phyloP scores from a whole-genome alignment of 2,113 vertebrate genomes.

The Chaetodon auriga region DNA sequence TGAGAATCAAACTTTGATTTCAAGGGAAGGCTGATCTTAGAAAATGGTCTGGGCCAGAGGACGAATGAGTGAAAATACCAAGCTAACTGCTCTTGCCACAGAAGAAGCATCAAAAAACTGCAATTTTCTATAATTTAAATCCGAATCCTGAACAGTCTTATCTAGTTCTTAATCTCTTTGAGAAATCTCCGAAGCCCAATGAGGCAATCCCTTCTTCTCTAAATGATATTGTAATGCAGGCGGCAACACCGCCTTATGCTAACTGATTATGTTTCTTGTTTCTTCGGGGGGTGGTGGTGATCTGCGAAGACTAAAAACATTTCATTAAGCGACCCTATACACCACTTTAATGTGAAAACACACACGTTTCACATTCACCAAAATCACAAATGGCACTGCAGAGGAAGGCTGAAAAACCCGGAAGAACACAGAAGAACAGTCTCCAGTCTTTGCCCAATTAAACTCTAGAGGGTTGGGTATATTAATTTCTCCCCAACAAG shows the following conservation, averaged over 20 bases:
- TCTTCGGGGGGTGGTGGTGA: background rate
- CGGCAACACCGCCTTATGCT: background rate
- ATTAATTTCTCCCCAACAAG: constrained; percentile 23
- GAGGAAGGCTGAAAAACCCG: background rate
- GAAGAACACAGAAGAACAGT: background rate
- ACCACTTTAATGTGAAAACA: background rate
- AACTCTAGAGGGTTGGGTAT: background rate
- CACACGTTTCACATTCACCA: background rate
- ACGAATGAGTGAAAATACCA: constrained; percentile 23
- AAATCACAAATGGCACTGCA: constrained; percentile 10
- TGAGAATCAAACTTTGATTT: constrained; percentile 42
- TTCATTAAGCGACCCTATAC: background rate
- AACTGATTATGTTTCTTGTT: background rate
- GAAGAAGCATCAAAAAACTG: constrained; percentile 38
- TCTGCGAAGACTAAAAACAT: background rate
- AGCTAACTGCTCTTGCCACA: constrained; percentile 14
- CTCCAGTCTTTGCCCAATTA: constrained; percentile 35
- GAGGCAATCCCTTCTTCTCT: constrained; percentile 27
- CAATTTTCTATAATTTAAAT: constrained; percentile 50
- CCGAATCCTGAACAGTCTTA: constrained; percentile 47
- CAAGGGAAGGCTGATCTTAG: constrained; percentile 26
- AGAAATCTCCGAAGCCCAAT: constrained; percentile 39
- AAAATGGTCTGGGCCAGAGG: constrained; percentile 17
- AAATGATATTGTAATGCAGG: constrained; percentile 17
- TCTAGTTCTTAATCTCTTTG: constrained; percentile 44